phyloP scores from a whole-genome alignment of 2,888 invertebrate species.

The Euzophera pinguis region DNA sequence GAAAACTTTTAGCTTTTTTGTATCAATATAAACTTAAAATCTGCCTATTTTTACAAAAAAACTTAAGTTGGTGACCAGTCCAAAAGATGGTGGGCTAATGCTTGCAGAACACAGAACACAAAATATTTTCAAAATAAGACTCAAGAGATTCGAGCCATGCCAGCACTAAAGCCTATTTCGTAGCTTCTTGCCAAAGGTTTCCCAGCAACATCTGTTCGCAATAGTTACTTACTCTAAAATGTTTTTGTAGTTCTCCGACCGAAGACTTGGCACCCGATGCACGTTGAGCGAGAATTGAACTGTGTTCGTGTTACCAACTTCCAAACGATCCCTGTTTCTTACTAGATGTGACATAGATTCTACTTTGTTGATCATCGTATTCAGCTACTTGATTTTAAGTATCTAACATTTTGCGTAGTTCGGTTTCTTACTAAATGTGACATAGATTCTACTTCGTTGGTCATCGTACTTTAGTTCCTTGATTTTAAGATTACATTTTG shows the following conservation, averaged over 20 bases:
- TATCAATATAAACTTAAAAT: too few species aligned
- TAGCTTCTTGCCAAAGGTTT: background rate
- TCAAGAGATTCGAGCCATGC: background rate
- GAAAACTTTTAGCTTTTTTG: too few species aligned
- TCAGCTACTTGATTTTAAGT: background rate
- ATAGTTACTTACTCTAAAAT: background rate
- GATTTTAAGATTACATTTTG: background rate
- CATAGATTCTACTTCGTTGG: background rate
- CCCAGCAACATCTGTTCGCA: background rate
- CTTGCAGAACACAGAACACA: too few species aligned
- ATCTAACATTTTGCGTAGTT: too few species aligned
- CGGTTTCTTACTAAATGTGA: background rate
- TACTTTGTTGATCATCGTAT: background rate
- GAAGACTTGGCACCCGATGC: background rate
- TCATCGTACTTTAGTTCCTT: background rate
- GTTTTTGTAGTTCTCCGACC: background rate
- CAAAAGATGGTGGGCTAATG: too few species aligned
- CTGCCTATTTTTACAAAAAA: too few species aligned
- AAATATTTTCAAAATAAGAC: too few species aligned
- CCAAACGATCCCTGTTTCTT: background rate
- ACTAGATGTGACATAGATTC: background rate
- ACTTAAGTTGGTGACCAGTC: too few species aligned
- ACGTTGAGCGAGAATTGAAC: conserved; percentile 4
- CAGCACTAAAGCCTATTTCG: background rate
- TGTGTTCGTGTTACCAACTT: background rate